Evolutionary conservation across 2,113 vertebrate genomes (phyloP).

Genomic region (Haliaeetus leucogaster): DNA sequence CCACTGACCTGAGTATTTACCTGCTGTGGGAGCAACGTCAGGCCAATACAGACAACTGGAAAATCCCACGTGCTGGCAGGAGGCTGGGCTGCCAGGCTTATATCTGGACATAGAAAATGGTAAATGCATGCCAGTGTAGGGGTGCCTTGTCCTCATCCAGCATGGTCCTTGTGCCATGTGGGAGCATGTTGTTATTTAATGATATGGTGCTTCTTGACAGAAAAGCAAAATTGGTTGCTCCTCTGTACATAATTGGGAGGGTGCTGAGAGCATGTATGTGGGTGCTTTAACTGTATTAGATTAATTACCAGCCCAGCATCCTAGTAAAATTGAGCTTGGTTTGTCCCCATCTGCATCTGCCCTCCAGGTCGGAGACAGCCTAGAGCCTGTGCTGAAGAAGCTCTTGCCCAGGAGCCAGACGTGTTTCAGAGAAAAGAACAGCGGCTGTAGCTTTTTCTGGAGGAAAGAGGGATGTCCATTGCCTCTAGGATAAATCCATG

Average conservation of each 20-base stretch:
- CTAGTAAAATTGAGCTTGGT: background rate
- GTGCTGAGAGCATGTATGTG: background rate
- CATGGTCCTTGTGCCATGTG: accelerated
- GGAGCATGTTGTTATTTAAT: background rate
- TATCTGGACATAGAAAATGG: background rate
- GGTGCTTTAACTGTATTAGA: background rate
- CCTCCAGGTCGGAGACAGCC: background rate
- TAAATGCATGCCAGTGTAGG: accelerated
- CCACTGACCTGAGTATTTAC: background rate
- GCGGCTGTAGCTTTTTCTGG: background rate
- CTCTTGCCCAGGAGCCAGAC: background rate
- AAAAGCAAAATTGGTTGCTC: background rate
- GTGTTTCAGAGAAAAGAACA: background rate
- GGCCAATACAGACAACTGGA: background rate
- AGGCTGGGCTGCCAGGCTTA: accelerated
- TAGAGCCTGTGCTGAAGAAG: background rate
- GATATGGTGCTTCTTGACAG: background rate
- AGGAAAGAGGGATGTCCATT: background rate
- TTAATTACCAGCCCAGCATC: background rate
- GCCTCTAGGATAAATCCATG: background rate
- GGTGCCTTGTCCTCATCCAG: background rate
- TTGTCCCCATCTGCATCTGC: background rate
- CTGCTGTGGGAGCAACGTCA: background rate
- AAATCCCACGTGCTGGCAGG: background rate
- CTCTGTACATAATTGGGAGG: background rate